These are phyloP conservation scores for Bufotes viridis DNA, from an alignment of 2,797 vertebrate genomes.

Conservation along the genomic window DNA sequence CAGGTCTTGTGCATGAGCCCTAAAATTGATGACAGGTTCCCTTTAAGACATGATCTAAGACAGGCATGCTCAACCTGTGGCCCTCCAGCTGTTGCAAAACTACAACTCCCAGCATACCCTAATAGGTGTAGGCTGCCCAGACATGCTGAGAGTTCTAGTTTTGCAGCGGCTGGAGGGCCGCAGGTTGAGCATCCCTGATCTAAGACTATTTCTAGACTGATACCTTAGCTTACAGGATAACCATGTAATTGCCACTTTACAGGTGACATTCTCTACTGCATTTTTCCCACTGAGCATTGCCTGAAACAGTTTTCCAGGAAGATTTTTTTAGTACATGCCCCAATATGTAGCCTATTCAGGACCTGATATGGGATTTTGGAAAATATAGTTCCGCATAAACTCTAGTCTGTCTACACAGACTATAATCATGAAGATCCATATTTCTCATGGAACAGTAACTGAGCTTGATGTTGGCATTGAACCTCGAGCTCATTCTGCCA, in stretches of 20 bases:
- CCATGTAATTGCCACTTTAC: not conserved
- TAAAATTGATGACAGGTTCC: no score
- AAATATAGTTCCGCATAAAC: not conserved
- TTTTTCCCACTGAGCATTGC: not conserved
- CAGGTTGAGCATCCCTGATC: no score
- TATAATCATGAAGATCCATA: not conserved
- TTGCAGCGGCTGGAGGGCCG: no score
- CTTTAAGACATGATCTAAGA: not conserved
- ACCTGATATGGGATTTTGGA: not conserved
- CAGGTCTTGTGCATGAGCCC: no score
- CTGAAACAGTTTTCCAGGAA: not conserved
- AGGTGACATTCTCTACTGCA: not conserved
- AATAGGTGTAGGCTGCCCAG: no score
- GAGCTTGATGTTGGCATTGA: not conserved
- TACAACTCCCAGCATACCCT: no score
- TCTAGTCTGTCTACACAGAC: not conserved
- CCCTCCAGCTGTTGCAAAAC: no score
- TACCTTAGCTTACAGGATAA: not conserved
- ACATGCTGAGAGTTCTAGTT: no score
- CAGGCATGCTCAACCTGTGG: no score
- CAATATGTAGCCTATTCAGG: not conserved
- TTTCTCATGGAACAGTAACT: not conserved
- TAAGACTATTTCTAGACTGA: not conserved
- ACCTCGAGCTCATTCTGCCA: not conserved
- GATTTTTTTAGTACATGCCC: no score